Conservation (phyloP, 30 jellyfish, hydroid and myxozoan species). For the Cassiopea xamachana region DNA sequence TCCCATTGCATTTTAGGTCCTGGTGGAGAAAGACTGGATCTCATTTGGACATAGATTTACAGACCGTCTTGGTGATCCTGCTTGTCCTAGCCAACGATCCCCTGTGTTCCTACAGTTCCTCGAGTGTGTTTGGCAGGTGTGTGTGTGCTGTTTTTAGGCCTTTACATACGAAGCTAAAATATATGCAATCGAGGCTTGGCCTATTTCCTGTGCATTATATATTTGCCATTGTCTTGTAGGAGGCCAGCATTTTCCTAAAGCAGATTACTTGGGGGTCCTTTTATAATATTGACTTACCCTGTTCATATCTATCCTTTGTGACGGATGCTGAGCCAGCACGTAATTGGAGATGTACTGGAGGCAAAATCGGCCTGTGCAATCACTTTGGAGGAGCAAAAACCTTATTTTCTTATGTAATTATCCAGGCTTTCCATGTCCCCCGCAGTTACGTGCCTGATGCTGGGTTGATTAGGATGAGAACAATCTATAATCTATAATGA, state of each 20-base stretch:
- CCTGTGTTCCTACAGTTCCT: slow-evolving; percentile 93
- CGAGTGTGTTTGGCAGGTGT: slow-evolving; percentile 94
- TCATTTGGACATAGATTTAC: slow-evolving; percentile 95
- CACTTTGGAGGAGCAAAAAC: no score
- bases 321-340: no score
- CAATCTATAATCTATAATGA: no score
- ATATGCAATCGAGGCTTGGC: not conserved
- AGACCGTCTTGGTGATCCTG: slow-evolving; percentile 91
- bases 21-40: slow-evolving; percentile 92
- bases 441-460: no score
- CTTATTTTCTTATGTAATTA: no score
- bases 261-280: no score
- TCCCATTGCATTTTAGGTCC: slow-evolving; percentile 45
- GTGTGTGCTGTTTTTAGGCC: not conserved
- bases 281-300: not conserved
- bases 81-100: slow-evolving; percentile 85
- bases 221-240: no score
- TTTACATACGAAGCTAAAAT: not conserved
- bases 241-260: no score
- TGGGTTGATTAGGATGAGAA: no score
- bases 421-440: no score
- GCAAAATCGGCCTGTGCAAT: no score
- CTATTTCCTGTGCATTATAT: not conserved
- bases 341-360: no score
- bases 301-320: not conserved